phyloP scores from a whole-genome alignment of 1,140 invertebrate genomes.

The Andrena cerasifolii region DNA sequence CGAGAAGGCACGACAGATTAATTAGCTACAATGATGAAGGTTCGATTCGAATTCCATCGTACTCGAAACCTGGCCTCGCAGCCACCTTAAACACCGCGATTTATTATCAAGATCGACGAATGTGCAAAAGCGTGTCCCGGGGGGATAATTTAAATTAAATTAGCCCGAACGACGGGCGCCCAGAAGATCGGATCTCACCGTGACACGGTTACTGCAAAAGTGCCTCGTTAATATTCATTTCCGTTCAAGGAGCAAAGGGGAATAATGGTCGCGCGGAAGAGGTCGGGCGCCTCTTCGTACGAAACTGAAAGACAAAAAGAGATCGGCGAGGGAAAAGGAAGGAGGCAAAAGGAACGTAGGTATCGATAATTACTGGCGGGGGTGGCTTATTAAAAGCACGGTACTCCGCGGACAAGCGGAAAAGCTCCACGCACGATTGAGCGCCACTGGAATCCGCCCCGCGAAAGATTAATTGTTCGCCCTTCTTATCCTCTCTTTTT shows the following conservation, averaged over 20 bases:
- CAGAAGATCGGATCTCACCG: conserved; percentile 33
- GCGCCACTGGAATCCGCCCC: conserved; percentile 45
- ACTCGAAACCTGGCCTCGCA: not conserved
- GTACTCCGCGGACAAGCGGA: conserved; percentile 7
- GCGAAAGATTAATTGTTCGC: conserved; percentile 62
- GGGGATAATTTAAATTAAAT: conserved; percentile 42
- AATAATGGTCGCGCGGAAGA: conserved; percentile 33
- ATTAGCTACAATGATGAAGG: too few relatives aligned
- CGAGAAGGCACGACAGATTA: too few relatives aligned
- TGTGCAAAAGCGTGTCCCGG: not conserved
- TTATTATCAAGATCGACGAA: not conserved
- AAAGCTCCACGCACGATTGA: conserved; percentile 45
- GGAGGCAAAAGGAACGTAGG: not conserved
- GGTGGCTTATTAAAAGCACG: conserved; percentile 40
- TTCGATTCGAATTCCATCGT: not conserved
- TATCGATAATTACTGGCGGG: conserved; percentile 33
- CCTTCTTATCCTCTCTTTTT: conserved; percentile 50
- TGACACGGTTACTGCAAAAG: conserved; percentile 42
- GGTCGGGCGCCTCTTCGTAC: not conserved
- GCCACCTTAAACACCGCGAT: too few relatives aligned
- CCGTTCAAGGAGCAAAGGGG: conserved; percentile 33
- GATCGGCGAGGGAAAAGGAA: not conserved
- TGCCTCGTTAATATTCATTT: conserved; percentile 54
- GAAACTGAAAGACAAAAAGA: not conserved
- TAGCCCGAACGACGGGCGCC: conserved; percentile 37